Conservation (phyloP, 2,888 invertebrate genomes). For the Argyresthia goedartella region DNA sequence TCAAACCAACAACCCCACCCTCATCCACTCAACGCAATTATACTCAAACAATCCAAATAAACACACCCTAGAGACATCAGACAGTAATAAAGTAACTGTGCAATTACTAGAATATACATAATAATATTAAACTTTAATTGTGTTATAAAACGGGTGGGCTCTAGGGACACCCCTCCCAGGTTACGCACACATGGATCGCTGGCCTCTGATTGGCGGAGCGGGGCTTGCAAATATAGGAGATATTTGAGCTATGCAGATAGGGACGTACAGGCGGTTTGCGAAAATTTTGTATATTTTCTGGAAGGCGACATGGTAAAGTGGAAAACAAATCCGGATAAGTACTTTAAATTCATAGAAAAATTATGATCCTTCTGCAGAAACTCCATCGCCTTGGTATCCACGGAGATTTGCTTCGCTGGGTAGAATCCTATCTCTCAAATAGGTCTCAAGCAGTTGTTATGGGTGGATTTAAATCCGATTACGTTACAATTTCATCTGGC, state of each 20-base stretch:
- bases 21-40: neutral
- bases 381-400: too few species aligned
- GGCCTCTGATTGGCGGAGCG: slow-evolving; percentile 24
- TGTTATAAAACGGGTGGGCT: slow-evolving; percentile 18
- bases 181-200: slow-evolving; percentile 21
- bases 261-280: slow-evolving; percentile 24
- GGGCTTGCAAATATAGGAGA: slow-evolving; percentile 23
- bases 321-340: too few species aligned
- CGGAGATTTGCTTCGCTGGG: too few species aligned
- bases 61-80: neutral
- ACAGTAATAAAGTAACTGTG: neutral
- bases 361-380: too few species aligned
- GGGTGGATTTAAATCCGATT: too few species aligned
- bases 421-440: too few species aligned
- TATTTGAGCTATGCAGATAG: slow-evolving; percentile 40
- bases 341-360: too few species aligned
- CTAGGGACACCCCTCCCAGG: slow-evolving; percentile 20
- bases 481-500: too few species aligned
- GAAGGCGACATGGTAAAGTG: too few species aligned
- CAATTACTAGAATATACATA: slow-evolving; percentile 21
- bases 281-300: too few species aligned
- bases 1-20: neutral
- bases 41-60: slow-evolving; percentile 3
- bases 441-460: too few species aligned
- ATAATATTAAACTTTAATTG: slow-evolving; percentile 38